These are phyloP conservation scores for Leucoptera coffeella DNA, from an alignment of 2,888 invertebrate species.

Conservation along the genomic window DNA sequence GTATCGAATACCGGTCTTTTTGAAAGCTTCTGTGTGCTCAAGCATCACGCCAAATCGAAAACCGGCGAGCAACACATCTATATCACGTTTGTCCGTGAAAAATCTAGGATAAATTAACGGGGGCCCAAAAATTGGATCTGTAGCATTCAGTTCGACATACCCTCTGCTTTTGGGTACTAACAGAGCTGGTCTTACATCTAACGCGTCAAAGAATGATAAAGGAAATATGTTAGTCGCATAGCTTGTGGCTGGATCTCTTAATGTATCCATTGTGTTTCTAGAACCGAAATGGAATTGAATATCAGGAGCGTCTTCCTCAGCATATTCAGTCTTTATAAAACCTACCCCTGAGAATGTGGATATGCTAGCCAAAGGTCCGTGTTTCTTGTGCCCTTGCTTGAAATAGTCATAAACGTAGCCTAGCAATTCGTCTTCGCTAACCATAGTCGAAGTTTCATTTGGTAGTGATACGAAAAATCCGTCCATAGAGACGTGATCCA, in stretches of 20 bases:
- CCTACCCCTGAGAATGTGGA: conserved; percentile 52
- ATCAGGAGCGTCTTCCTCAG: conserved; percentile 52
- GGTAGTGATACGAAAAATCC: too few relatives aligned
- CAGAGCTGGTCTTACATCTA: conserved; percentile 57
- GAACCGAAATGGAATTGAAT: conserved; percentile 61
- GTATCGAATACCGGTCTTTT: conserved; percentile 42
- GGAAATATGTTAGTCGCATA: conserved; percentile 36
- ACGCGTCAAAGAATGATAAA: conserved; percentile 53
- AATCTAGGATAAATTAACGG: conserved; percentile 68
- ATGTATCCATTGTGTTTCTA: conserved; percentile 44
- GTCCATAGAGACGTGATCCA: too few relatives aligned
- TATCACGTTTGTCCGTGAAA: conserved; percentile 55
- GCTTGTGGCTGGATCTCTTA: conserved; percentile 45
- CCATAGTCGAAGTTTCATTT: too few relatives aligned
- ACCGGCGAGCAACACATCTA: conserved; percentile 54
- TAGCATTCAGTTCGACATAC: conserved; percentile 51
- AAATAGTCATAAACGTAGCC: too few relatives aligned
- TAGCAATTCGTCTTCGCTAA: too few relatives aligned
- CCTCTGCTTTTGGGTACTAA: conserved; percentile 58
- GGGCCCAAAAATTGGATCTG: conserved; percentile 60
- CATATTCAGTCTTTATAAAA: conserved; percentile 51
- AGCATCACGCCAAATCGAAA: conserved; percentile 51
- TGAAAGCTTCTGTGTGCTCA: conserved; percentile 50
- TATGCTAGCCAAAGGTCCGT: conserved; percentile 45
- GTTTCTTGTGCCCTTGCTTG: conserved; percentile 14